Conservation (phyloP, 2,113 vertebrate genomes). For the Leptodactylus fuscus region DNA sequence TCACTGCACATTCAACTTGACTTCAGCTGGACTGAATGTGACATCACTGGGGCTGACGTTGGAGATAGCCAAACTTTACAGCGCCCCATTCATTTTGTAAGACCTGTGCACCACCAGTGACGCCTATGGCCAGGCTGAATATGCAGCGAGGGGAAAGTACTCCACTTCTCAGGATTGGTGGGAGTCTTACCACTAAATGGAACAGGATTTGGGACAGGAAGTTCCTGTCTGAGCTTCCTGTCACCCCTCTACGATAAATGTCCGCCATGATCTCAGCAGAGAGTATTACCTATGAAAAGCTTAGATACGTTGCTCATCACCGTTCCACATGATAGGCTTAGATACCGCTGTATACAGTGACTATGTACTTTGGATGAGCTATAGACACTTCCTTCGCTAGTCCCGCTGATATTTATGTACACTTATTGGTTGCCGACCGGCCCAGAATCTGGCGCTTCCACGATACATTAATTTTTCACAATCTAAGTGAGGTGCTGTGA, state of each 20-base stretch:
- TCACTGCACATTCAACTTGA: too few species aligned
- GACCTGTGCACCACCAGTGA: too few species aligned
- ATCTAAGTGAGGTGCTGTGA: slow-evolving; percentile 37
- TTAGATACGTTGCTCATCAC: too few species aligned
- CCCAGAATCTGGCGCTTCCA: background rate
- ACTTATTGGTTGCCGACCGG: background rate
- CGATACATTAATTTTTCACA: slow-evolving; percentile 48
- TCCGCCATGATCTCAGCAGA: too few species aligned
- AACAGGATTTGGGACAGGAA: background rate
- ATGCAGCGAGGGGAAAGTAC: too few species aligned
- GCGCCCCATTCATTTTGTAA: too few species aligned
- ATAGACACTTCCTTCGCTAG: background rate
- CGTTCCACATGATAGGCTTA: background rate
- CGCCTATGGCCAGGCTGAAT: too few species aligned
- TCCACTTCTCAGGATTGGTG: too few species aligned
- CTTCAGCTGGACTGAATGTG: too few species aligned
- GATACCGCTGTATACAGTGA: background rate
- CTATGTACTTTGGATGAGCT: background rate
- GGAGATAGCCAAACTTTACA: too few species aligned
- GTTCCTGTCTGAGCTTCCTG: background rate
- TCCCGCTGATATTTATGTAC: background rate
- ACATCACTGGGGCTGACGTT: too few species aligned
- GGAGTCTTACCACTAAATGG: background rate
- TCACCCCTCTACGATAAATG: background rate
- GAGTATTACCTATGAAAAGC: too few species aligned